These are phyloP conservation scores for Otocyon megalotis DNA, from an alignment of 2,113 vertebrate species.

Conservation along the genomic window DNA sequence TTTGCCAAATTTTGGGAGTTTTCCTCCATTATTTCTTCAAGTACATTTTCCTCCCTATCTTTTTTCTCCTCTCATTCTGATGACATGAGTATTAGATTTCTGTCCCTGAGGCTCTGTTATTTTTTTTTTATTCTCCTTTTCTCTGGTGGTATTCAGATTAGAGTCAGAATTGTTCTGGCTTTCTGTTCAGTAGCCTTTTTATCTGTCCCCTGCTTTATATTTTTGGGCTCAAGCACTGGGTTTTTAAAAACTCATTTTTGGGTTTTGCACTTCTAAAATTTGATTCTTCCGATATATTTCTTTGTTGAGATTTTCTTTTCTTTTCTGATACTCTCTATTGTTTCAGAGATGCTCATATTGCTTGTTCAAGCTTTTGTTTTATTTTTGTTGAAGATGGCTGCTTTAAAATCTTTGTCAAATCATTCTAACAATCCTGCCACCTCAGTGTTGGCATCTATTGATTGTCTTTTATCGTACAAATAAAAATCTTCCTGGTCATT, in stretches of 20 bases:
- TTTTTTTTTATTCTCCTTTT: neutral
- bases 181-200: neutral
- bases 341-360: neutral
- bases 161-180: neutral
- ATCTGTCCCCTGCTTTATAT: neutral
- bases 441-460: neutral
- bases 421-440: neutral
- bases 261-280: neutral
- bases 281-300: neutral
- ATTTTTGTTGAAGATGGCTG: neutral
- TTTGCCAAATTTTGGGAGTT: neutral
- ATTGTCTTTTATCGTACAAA: neutral
- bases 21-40: neutral
- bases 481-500: neutral
- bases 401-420: neutral
- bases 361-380: neutral
- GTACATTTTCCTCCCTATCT: neutral
- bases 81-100: neutral
- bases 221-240: neutral
- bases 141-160: neutral
- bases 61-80: neutral
- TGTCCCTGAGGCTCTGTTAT: neutral
- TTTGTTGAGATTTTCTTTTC: neutral
- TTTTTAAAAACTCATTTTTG: neutral
- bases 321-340: neutral